phyloP scores from a whole-genome alignment of 2,797 vertebrate genomes.

The Takifugu ocellatus region DNA sequence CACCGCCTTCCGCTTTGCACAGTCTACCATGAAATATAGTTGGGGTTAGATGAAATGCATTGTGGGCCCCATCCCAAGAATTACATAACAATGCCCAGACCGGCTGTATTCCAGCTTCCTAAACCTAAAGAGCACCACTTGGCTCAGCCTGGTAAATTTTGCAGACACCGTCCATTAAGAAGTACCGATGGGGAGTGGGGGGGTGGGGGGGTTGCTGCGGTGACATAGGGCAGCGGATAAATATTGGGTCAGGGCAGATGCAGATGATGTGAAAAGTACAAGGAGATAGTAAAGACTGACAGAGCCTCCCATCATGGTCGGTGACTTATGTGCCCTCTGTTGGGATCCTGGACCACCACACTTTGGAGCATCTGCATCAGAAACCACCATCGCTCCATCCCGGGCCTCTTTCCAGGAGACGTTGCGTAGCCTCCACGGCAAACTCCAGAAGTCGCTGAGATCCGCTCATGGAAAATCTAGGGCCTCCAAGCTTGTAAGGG shows the following conservation, averaged over 20 bases:
- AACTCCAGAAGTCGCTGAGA: slow-evolving; percentile 57
- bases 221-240: not conserved
- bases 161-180: not conserved
- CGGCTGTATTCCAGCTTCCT: slow-evolving; percentile 15
- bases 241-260: not conserved
- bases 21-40: slow-evolving; percentile 40
- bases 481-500: slow-evolving; percentile 63
- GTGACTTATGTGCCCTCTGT: slow-evolving; percentile 53
- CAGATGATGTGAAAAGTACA: not conserved
- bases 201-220: slow-evolving; percentile 1
- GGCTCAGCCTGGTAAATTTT: slow-evolving; percentile 23
- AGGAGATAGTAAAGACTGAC: slow-evolving; percentile 35
- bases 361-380: slow-evolving; percentile 50
- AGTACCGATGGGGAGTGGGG: not conserved
- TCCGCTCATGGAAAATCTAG: slow-evolving; percentile 73
- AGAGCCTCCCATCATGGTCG: slow-evolving; percentile 20
- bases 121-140: slow-evolving; percentile 8
- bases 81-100: slow-evolving; percentile 52
- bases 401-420: slow-evolving; percentile 68
- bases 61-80: slow-evolving; percentile 31
- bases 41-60: slow-evolving; percentile 44
- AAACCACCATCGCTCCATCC: slow-evolving; percentile 52
- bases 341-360: slow-evolving; percentile 37
- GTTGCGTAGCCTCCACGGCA: slow-evolving; percentile 55
- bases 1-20: slow-evolving; percentile 39